These are phyloP conservation scores for Bungarus multicinctus DNA, from an alignment of 2,113 vertebrate genomes.

Conservation along the genomic window DNA sequence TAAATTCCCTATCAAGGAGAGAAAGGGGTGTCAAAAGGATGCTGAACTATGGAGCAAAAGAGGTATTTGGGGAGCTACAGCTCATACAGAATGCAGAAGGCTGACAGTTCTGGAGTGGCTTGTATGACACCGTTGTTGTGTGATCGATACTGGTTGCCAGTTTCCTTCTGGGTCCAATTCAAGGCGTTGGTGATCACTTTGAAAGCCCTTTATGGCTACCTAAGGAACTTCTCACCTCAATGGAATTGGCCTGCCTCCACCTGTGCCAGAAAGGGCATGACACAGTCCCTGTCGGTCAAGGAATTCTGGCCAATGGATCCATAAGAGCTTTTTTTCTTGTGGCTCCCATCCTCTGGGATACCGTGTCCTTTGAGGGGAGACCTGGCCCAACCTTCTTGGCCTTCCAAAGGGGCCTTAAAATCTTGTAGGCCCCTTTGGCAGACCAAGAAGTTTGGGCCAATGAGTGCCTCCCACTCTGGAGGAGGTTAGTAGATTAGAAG, in stretches of 20 bases:
- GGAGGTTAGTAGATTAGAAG: neutral
- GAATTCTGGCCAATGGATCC: too few relatives aligned
- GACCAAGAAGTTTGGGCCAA: neutral
- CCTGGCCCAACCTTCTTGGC: neutral
- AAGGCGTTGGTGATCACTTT: too few relatives aligned
- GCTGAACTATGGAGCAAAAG: neutral
- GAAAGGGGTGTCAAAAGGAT: slow-evolving; percentile 1
- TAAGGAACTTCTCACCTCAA: too few relatives aligned
- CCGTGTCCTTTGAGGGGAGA: neutral
- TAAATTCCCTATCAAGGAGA: slow-evolving; percentile 84
- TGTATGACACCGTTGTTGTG: neutral
- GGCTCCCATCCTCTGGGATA: neutral
- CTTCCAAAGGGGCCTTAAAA: neutral
- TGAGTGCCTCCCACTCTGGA: neutral
- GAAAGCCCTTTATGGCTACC: too few relatives aligned
- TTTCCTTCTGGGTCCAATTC: too few relatives aligned
- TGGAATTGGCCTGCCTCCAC: too few relatives aligned
- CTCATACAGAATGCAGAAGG: neutral
- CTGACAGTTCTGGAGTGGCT: neutral
- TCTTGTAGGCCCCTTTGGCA: too few relatives aligned
- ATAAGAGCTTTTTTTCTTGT: neutral
- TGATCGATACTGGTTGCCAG: neutral
- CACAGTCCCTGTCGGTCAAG: too few relatives aligned
- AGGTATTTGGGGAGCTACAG: neutral
- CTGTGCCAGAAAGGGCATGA: too few relatives aligned